A percentile compares a stretch with the other conserved stretches of the same genome.
These are phyloP conservation scores for Otis tarda DNA, from an alignment of 2,113 vertebrate genomes.

Conservation along the genomic window DNA sequence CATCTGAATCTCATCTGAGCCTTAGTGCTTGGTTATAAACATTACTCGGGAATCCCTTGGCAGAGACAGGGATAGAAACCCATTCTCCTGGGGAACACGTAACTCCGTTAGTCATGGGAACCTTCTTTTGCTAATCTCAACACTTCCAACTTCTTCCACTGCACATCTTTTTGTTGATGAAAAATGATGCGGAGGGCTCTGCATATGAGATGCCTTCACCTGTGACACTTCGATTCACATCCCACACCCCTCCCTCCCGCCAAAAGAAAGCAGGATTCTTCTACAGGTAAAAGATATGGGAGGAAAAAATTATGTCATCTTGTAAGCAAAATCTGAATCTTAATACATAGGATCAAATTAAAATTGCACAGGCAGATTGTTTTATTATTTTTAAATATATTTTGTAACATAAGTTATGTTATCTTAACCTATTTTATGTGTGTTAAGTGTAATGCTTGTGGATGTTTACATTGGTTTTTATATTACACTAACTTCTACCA, in stretches of 20 bases:
- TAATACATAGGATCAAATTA: not conserved
- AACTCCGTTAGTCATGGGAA: not conserved
- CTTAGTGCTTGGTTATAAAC: not conserved
- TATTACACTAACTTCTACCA: not conserved
- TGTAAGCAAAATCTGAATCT: not conserved
- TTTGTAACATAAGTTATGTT: not conserved
- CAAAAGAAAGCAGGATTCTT: not conserved
- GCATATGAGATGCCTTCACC: not conserved
- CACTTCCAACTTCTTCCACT: not conserved
- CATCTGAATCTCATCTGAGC: not conserved
- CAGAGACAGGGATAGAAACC: not conserved
- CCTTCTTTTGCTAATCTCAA: not conserved
- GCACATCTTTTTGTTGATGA: not conserved
- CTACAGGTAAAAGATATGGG: not conserved
- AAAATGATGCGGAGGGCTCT: not conserved
- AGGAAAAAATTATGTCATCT: not conserved
- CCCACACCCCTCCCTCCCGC: accelerated
- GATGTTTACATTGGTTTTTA: not conserved
- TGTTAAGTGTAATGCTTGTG: not conserved
- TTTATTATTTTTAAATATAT: not conserved
- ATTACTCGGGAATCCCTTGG: not conserved
- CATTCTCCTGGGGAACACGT: accelerated
- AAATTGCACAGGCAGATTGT: not conserved
- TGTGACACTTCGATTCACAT: not conserved
- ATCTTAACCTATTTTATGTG: not conserved